Evolutionary conservation across 2,113 vertebrate species (phyloP).

Genomic region (Tichodroma muraria): DNA sequence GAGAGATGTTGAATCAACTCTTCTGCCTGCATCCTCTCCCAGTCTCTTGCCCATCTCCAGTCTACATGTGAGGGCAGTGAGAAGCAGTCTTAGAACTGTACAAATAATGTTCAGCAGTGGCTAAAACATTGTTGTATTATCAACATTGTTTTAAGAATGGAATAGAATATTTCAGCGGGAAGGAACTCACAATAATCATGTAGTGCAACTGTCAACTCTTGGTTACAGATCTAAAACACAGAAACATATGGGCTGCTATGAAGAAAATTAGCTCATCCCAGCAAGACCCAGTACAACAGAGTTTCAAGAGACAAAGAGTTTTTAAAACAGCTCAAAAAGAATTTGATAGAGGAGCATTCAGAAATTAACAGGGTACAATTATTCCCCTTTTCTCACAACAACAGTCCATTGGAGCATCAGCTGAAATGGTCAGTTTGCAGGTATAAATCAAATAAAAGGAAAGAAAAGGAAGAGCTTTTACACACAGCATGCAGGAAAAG

Average conservation of each 20-base stretch:
- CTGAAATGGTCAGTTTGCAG: neutral
- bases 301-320: neutral
- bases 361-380: neutral
- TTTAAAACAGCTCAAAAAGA: neutral
- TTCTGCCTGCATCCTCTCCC: neutral
- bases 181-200: neutral
- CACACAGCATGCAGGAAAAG: neutral
- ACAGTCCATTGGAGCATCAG: neutral
- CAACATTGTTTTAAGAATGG: neutral
- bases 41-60: neutral
- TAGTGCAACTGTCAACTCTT: too few species aligned
- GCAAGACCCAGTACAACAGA: neutral
- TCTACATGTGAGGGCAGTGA: neutral
- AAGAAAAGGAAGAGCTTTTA: neutral
- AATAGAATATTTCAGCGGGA: neutral
- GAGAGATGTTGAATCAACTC: neutral
- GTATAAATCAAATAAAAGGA: conserved; percentile 11
- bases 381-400: neutral
- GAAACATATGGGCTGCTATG: neutral
- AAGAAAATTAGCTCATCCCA: neutral
- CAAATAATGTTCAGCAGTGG: neutral
- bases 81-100: neutral
- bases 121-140: neutral
- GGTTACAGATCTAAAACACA: neutral
- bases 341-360: neutral